Base-by-base conservation (phyloP, 2,113 vertebrate species). In the Xenopus borealis region DNA sequence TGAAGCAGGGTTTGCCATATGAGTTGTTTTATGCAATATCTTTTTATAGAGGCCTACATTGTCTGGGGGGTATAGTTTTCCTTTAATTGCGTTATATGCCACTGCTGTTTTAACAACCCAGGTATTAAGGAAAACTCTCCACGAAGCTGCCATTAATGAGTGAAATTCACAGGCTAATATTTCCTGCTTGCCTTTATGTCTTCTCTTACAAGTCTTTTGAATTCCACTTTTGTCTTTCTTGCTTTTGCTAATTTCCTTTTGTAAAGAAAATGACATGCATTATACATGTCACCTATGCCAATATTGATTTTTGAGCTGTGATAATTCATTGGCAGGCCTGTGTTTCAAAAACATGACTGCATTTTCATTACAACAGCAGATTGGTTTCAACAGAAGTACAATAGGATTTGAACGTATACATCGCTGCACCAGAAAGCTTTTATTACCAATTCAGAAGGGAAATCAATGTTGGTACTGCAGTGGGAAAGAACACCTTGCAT, bases 211-310 rank as follows among this genome's bases (percentile, higher is more conserved):
- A 46, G 61, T 70, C 66, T 77, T 68, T 70, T 53, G 45, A 63
- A 69, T 69, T 76, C 53, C 73, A 57, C 57, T 59, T 69, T 75
- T 75, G 64, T 67, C 67, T 75, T 62, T 44, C 23, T 46, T 18
- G 12, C 30, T 23, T 19, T 40, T 20, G 47, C 67, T 70, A 53
- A 62, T 76, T 47, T 69, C 66, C 52, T 67, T 68, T 68, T 52
- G 65, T n/a, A 69, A 63, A 66, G 59, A 69, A 55, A 33, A 69
- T 63, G 69, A 76, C 55, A 64, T 64, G 44, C 61, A 57, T 70
- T 70, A 68, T 77, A 70, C 70, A 70, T 77, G 74, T 76, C 74
- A 70, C 74, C 74, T 70, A 64, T 68, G 72, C 59, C 59, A 64
- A 64, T 77, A 77, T 77, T 77, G 74, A 77, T 70, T 70, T n/a